These are phyloP conservation scores for Drosophila trapezifrons DNA, from an alignment of 1,140 invertebrate species.

Conservation along the genomic window DNA sequence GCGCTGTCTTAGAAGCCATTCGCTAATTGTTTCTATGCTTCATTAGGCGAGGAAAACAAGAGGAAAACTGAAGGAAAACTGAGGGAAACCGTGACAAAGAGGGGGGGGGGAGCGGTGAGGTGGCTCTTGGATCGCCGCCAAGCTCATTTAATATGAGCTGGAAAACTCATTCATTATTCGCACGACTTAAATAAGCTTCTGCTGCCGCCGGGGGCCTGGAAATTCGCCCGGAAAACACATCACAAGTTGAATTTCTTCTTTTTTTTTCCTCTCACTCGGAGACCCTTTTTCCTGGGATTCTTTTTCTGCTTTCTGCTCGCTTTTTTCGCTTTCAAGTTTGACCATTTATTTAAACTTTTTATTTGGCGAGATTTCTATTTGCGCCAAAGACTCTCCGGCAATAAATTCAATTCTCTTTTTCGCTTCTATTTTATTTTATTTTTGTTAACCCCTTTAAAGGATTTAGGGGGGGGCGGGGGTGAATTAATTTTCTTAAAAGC, in stretches of 20 bases:
- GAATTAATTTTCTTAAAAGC: constrained; percentile 83
- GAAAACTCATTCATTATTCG: constrained; percentile 68
- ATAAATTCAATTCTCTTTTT: constrained; percentile 67
- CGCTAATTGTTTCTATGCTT: constrained; percentile 50
- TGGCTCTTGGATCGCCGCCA: constrained; percentile 38
- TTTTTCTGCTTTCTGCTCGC: constrained; percentile 14
- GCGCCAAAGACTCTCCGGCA: constrained; percentile 58
- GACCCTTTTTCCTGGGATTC: constrained; percentile 24
- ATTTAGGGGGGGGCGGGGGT: constrained; percentile 51
- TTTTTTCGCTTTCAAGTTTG: constrained; percentile 74
- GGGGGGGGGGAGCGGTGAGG: neutral
- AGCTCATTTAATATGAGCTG: constrained; percentile 66
- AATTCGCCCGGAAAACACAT: constrained; percentile 23
- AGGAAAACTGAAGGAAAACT: neutral
- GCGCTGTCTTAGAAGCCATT: constrained; percentile 37
- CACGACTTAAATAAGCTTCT: constrained; percentile 57
- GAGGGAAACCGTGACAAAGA: no score
- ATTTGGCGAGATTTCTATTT: constrained; percentile 68
- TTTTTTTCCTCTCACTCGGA: constrained; percentile 8
- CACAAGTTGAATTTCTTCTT: constrained; percentile 34
- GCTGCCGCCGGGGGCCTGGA: constrained; percentile 3
- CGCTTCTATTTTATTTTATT: neutral
- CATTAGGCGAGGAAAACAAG: constrained; percentile 19
- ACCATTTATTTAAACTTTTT: constrained; percentile 80
- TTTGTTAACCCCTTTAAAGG: constrained; percentile 63